Evolutionary conservation across 2,888 invertebrate genomes (phyloP), one percentile per base, ranked within the genome.

Genomic region (Lissonota sp.): DNA sequence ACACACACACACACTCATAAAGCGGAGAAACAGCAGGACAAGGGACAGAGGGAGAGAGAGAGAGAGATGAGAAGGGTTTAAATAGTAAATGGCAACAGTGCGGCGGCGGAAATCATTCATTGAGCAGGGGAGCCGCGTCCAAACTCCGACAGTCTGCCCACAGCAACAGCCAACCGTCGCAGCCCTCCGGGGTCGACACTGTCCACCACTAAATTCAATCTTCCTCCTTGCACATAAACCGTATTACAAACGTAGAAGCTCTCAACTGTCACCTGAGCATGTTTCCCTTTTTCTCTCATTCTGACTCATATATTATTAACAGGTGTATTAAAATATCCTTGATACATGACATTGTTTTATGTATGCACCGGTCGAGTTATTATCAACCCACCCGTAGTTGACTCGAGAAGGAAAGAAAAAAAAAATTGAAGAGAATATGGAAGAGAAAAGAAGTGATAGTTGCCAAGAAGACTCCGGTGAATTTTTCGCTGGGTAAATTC

Each of bases 61-160:
- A 67, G 44, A 37, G 12, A 40, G 42, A 67, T 63, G 70, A 74
- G 74, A 72, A 63, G 75, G 63, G 70, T 55, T 42, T 39, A 39
- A 53, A 80, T 82, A 74, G 74, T 72, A 84, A 87, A 88, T 91
- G 92, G 91, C 92, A 92, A 92, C 92, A 88, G 84, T 89, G 92
- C 92, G 86, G 90, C 91, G 91, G 87, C 91, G 92, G 92, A 92
- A 92, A 92, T 92, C 92, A 90, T 92, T 92, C 91, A 92, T 92
- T 91, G 91, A 92, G 90, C 84, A 71, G 89, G 85, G 85, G 83
- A 82, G 82, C 79, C 73, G 72, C 80, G 83, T 82, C 79, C 84
- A 81, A 76, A 69, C 72, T 69, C 80, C 57, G 14, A 80, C 83
- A 73, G 82, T 84, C 81, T 73, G 73, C 57, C 69, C 71, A 70